Evolutionary conservation across 2,797 vertebrate genomes (phyloP), one percentile per base, ranked within the genome.

Genomic region (Choloepus didactylus): DNA sequence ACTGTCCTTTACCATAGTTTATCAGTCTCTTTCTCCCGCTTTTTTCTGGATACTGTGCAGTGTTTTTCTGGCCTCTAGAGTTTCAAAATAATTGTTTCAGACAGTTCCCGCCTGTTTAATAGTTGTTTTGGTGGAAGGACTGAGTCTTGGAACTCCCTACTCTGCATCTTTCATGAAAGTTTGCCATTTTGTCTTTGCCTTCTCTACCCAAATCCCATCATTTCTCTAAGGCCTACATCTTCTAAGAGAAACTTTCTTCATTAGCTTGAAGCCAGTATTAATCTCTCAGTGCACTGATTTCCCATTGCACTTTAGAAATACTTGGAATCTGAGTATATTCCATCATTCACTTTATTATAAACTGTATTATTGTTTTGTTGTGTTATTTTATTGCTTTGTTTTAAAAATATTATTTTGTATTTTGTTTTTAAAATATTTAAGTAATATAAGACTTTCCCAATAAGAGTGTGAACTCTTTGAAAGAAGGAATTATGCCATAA

Each of bases 371-470:
- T 72, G 69, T 56, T 92, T 67, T 84, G 35, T 66, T 76, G 46
- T 70, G 11, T 27, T 70, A 14, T 69, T 70, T 77, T 59, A 9
- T 12, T 80, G 49, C 35, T n/a, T 95, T 73, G 44, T 60, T 73
- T 69, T 38, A 2, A 60, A 81, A 73, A 25, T 93, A n/a, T 44
- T 87, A 76, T 64, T 46, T 79, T 91, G 64, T 10, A 64, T 38
- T 67, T 49, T 72, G 27, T 84, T 51, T 70, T 29, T 73, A 85
- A 95, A 88, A 70, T 19, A 46, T 88, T 75, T 94, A 23, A 88
- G 44, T 59, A 51, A 76, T 15, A 25, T 91, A 82, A 79, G 44
- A 81, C 12, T 85, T 96, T 93, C 85, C 66, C 18, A 91, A 44
- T 51, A 80, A 62, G 23, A 84, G 9, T 85, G 14, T 44, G 51